phyloP scores from a whole-genome alignment of 2,888 invertebrate species.

The Sussaba pulchella region DNA sequence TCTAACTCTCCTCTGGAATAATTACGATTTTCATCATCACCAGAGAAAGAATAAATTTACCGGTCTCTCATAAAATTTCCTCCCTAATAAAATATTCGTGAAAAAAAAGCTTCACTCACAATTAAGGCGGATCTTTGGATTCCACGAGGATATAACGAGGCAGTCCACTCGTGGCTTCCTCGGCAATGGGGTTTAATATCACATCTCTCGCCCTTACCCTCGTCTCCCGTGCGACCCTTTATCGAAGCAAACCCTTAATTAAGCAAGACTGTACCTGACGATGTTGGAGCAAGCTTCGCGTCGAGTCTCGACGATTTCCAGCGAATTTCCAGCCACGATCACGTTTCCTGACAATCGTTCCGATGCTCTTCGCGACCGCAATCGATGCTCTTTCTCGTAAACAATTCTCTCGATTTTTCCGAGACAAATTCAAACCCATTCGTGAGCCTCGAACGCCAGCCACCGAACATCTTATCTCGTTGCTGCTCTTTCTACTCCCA shows the following conservation, averaged over 20 bases:
- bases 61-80: neutral
- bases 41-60: too few relatives aligned
- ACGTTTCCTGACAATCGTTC: slow-evolving; percentile 65
- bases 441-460: slow-evolving; percentile 37
- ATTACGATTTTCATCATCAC: too few relatives aligned
- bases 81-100: neutral
- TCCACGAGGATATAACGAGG: slow-evolving; percentile 19
- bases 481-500: slow-evolving; percentile 12
- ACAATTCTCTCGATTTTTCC: slow-evolving; percentile 23
- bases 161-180: too few relatives aligned
- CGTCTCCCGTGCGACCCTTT: too few relatives aligned
- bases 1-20: too few relatives aligned
- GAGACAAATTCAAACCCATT: slow-evolving; percentile 66
- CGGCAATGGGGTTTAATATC: too few relatives aligned
- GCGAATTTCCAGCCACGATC: slow-evolving; percentile 49
- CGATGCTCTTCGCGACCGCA: slow-evolving; percentile 53
- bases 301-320: slow-evolving; percentile 26
- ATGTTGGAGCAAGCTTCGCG: slow-evolving; percentile 52
- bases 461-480: slow-evolving; percentile 66
- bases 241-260: too few relatives aligned
- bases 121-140: slow-evolving; percentile 23
- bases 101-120: slow-evolving; percentile 10
- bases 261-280: slow-evolving; percentile 52
- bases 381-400: slow-evolving; percentile 52
- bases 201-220: neutral